Conservation (phyloP, 2,888 invertebrate species). For the Pammene fasciana region DNA sequence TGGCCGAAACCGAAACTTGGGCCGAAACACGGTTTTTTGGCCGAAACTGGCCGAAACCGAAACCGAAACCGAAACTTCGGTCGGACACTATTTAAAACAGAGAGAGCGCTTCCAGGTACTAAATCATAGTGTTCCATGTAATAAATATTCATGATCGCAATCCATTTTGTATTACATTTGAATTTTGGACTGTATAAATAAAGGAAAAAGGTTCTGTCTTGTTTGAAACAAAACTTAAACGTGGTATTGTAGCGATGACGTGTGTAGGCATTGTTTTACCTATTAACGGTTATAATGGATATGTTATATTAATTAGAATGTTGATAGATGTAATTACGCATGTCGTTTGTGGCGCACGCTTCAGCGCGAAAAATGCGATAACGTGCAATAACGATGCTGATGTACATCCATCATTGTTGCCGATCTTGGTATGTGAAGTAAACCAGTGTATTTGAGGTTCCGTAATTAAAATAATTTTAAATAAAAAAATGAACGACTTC, state of each 20-base stretch:
- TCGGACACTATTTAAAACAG: no score
- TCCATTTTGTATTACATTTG: background rate
- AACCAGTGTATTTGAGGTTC: background rate
- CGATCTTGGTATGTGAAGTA: background rate
- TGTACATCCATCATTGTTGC: background rate
- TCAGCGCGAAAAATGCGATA: background rate
- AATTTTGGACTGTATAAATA: background rate
- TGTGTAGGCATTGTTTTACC: constrained; percentile 16
- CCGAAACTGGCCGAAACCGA: no score
- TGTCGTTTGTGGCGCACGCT: constrained; percentile 6
- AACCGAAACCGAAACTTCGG: no score
- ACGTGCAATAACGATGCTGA: background rate
- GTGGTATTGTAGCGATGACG: background rate
- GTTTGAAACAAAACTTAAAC: background rate
- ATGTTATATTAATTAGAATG: constrained; percentile 29
- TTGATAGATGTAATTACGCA: constrained; percentile 33
- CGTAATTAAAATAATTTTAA: no score
- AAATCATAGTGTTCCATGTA: constrained; percentile 29
- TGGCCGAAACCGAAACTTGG: no score
- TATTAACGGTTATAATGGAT: constrained; percentile 19
- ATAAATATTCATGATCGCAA: constrained; percentile 26
- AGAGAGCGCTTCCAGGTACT: constrained; percentile 32
- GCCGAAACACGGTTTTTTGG: no score
- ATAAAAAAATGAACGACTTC: no score
- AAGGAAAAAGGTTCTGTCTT: background rate